phyloP scores from a whole-genome alignment of 2,888 invertebrate species.

The Leistus spinibarbis region DNA sequence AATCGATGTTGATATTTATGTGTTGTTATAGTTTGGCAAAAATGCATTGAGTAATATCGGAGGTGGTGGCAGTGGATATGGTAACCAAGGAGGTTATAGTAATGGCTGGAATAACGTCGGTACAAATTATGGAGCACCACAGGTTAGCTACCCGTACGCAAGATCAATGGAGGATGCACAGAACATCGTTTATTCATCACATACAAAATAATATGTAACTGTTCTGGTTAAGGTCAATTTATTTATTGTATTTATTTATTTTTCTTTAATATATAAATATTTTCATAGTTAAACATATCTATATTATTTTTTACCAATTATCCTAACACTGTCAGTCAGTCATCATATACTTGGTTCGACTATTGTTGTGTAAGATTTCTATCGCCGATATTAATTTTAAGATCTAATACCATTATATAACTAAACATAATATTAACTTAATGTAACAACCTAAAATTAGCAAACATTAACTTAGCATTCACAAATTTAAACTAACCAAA shows the following conservation, averaged over 20 bases:
- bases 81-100: slow-evolving; percentile 37
- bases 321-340: slow-evolving; percentile 44
- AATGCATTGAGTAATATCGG: not conserved
- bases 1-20: not conserved
- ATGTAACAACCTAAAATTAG: too few species aligned
- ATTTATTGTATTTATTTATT: slow-evolving; percentile 41
- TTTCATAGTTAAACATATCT: not conserved
- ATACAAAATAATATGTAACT: slow-evolving; percentile 49
- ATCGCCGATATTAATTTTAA: too few species aligned
- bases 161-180: slow-evolving; percentile 62
- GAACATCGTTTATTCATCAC: slow-evolving; percentile 73
- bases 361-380: too few species aligned
- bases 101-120: slow-evolving; percentile 44
- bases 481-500: too few species aligned
- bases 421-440: too few species aligned
- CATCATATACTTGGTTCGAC: too few species aligned
- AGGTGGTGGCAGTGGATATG: slow-evolving; percentile 29
- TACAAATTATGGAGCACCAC: slow-evolving; percentile 51
- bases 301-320: slow-evolving; percentile 47
- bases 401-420: too few species aligned
- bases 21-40: slow-evolving; percentile 14
- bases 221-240: slow-evolving; percentile 8
- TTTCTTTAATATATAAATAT: slow-evolving; percentile 26
- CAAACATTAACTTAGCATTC: too few species aligned
- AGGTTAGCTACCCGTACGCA: slow-evolving; percentile 58